Base-by-base conservation (phyloP, 2,113 vertebrate species). In the Dolichallabes microphthalmus region DNA sequence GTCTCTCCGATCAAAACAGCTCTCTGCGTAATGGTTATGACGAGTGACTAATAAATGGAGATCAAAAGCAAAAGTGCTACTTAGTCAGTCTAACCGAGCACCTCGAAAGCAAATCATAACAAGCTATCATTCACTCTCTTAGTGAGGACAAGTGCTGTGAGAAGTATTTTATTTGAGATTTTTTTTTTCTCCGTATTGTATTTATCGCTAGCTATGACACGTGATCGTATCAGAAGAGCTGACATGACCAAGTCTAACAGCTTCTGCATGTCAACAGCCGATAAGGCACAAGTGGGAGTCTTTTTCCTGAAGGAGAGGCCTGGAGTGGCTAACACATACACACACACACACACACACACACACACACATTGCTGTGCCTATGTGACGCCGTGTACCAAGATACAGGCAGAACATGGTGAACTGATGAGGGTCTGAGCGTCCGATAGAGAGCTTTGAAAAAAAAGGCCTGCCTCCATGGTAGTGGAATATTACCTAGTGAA, bases 371-470 rank as follows among this genome's bases (percentile, higher is more conserved):
- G 68, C 83, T 82, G 79, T 63, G 79, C 81, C 64, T 79, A 17
- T 64, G 84, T 80, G 80, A 87, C 86, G 55, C n/a, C 27, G 35
- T 78, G 88, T 89, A 86, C 88, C 35, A 60, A 75, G 88, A 87
- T 84, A 86, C 52, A 63, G 30, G 50, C 80, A 68, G 88, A 85
- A 86, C 81, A 88, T 75, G 27, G 85, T 84, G 82, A 86, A 79
- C 86, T 61, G 83, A 80, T 39, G 69, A 63, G 57, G 75, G 82
- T 84, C 82, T 84, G n/a, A 20, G 75, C 4, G 87, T 83, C 75
- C 83, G 66, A 79, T 85, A 86, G 86, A 53, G 68, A 86, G n/a
- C 39, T 35, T 17, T 50, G 66, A 74, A 13, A 22, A 13, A 22
- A 45, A 76, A 53, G 64, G 15, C 19, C 45, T 69, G 30, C 39